Evolutionary conservation across 1,140 invertebrate genomes (phyloP).

Genomic region (Aleiodes sp.): DNA sequence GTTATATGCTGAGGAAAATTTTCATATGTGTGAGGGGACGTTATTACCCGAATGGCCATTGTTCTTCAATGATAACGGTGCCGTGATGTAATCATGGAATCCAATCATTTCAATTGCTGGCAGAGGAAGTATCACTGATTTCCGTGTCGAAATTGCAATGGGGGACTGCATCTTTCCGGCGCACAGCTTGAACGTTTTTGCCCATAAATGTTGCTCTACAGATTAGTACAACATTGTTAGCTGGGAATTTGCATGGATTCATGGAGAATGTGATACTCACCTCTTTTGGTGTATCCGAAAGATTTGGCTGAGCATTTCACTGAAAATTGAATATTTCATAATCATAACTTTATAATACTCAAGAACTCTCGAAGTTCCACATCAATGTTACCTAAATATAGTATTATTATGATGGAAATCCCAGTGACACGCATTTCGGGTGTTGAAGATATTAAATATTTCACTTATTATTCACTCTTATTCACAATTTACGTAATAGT

Average conservation of each 20-base stretch:
- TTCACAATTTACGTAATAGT: too few species aligned
- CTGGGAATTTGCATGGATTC: not conserved
- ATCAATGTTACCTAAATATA: not conserved
- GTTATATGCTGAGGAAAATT: too few species aligned
- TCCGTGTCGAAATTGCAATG: slow-evolving; percentile 69
- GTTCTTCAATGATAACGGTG: slow-evolving; percentile 70
- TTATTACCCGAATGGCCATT: slow-evolving; percentile 78
- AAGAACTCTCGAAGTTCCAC: not conserved
- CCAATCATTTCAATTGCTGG: slow-evolving; percentile 77
- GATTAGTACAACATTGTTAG: not conserved
- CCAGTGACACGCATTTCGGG: too few species aligned
- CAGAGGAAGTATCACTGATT: slow-evolving; percentile 71
- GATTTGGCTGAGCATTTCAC: not conserved
- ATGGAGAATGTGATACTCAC: not conserved
- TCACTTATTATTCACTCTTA: too few species aligned
- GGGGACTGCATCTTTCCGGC: slow-evolving; percentile 74
- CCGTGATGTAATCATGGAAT: slow-evolving; percentile 73
- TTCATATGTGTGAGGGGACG: too few species aligned
- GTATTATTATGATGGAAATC: not conserved
- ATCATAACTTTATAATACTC: not conserved
- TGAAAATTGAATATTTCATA: not conserved
- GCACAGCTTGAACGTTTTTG: slow-evolving; percentile 69
- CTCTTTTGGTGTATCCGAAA: not conserved
- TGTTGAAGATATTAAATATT: too few species aligned
- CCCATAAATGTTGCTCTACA: slow-evolving; percentile 71